Evolutionary conservation across 2,113 vertebrate species (phyloP).

Genomic region (Felis chaus): DNA sequence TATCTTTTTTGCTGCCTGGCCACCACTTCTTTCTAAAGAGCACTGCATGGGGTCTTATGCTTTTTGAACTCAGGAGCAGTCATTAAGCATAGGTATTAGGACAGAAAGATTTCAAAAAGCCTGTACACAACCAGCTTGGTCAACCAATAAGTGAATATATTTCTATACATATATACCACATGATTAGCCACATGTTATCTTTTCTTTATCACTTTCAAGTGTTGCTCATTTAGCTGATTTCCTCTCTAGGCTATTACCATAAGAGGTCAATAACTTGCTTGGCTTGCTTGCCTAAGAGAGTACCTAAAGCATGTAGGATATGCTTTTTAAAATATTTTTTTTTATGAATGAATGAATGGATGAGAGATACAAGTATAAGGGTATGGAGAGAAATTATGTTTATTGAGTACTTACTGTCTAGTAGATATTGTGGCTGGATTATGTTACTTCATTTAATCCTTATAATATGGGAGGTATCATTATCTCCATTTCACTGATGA

Average conservation of each 20-base stretch:
- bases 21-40: not conserved
- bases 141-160: not conserved
- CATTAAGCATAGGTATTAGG: not conserved
- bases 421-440: not conserved
- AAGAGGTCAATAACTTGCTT: not conserved
- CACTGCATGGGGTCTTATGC: not conserved
- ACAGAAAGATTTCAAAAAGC: constrained; percentile 30
- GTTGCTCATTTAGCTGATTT: not conserved
- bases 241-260: not conserved
- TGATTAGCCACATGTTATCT: not conserved
- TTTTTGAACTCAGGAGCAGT: not conserved
- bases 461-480: not conserved
- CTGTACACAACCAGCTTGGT: not conserved
- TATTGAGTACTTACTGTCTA: not conserved
- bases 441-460: not conserved
- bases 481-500: constrained; percentile 4
- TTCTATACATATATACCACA: not conserved
- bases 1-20: not conserved
- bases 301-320: not conserved
- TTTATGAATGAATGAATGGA: not conserved
- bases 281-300: not conserved
- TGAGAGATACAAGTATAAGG: not conserved
- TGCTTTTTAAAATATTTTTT: not conserved
- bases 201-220: not conserved
- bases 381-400: not conserved